Conservation (phyloP, 2,888 invertebrate species). For the Rutpela maculata region DNA sequence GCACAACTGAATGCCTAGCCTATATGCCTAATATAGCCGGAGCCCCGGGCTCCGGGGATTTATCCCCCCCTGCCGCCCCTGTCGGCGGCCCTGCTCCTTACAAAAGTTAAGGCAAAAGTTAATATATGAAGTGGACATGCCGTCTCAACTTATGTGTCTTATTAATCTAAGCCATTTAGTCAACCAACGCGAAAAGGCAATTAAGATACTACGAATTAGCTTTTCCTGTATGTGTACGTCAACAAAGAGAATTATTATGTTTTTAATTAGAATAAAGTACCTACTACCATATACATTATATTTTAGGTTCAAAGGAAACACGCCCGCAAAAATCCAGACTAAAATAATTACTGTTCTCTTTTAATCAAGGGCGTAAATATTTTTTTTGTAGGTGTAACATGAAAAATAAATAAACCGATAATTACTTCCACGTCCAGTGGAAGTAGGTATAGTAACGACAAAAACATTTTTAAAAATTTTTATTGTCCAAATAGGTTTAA, state of each 20-base stretch:
- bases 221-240: background rate
- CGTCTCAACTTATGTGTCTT: background rate
- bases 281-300: background rate
- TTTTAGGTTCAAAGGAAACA: background rate
- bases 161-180: background rate
- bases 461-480: no score
- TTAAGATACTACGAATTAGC: conserved; percentile 1
- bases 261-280: conserved; percentile 1
- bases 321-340: background rate
- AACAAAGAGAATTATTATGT: background rate
- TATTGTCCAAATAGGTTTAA: no score
- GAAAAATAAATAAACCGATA: no score
- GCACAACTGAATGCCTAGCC: no score
- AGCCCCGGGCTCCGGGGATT: no score
- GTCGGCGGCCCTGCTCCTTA: no score
- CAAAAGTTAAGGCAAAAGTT: background rate
- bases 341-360: background rate
- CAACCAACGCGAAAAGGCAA: background rate
- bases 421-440: no score
- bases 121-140: background rate
- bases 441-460: no score
- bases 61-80: no score
- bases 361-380: no score
- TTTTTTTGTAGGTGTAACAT: no score
- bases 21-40: no score